phyloP scores from a whole-genome alignment of 2,113 vertebrate genomes.

The Riparia riparia region DNA sequence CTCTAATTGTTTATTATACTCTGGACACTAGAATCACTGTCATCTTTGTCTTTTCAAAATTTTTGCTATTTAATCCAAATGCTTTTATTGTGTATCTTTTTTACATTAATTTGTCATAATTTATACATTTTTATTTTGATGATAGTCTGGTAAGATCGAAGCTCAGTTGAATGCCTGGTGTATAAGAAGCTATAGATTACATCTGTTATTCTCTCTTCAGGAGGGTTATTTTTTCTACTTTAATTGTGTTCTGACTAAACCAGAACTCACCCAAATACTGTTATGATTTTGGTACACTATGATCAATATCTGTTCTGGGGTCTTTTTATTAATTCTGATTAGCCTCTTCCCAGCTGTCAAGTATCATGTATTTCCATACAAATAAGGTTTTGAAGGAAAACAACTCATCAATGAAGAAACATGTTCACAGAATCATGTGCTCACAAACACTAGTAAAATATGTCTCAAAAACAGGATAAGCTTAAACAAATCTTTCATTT shows the following conservation, averaged over 20 bases:
- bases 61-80: neutral
- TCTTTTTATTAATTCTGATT: neutral
- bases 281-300: neutral
- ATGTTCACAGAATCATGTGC: neutral
- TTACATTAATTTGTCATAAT: neutral
- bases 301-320: neutral
- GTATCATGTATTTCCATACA: neutral
- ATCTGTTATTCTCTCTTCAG: neutral
- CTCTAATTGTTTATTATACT: neutral
- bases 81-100: neutral
- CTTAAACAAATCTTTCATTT: neutral
- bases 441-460: neutral
- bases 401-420: neutral
- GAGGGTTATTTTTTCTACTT: neutral
- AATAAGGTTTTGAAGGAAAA: neutral
- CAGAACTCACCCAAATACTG: neutral
- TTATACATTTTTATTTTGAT: neutral
- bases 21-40: neutral
- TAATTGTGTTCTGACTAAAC: neutral
- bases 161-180: neutral
- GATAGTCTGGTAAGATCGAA: neutral
- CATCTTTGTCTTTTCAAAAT: neutral
- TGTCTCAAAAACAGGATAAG: neutral
- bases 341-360: fast-evolving
- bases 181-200: neutral